These are phyloP conservation scores for human (Homo sapiens) DNA, from an alignment of 2,113 vertebrate genomes.

Conservation along the genomic window DNA sequence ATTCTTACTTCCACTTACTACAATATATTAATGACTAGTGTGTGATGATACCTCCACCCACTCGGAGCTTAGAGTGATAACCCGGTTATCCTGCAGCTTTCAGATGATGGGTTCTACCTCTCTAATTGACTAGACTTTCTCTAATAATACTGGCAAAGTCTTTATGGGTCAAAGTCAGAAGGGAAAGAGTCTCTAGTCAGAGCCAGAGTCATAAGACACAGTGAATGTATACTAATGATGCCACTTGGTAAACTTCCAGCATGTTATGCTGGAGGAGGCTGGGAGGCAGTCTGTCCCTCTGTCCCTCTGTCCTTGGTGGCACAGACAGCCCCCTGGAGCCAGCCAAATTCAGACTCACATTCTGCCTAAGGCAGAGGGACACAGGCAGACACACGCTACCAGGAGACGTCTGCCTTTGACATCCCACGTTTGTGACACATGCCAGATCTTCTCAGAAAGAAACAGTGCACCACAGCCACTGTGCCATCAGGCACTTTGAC, in stretches of 20 bases:
- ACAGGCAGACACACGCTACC: neutral
- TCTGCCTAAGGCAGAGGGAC: neutral
- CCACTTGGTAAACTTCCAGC: neutral
- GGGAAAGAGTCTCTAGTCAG: neutral
- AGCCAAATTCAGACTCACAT: fast-evolving
- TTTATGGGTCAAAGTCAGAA: neutral
- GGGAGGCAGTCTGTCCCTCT: no score
- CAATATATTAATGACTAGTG: fast-evolving
- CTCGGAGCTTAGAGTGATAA: neutral
- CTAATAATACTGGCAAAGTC: neutral
- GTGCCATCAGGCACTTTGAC: neutral
- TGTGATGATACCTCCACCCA: fast-evolving
- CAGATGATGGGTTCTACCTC: neutral
- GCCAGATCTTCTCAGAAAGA: neutral
- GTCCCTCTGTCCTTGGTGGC: no score
- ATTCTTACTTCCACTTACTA: fast-evolving
- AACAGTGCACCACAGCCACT: neutral
- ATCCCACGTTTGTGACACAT: fast-evolving
- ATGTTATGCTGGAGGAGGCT: neutral
- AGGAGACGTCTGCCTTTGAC: neutral
- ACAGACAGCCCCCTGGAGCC: neutral
- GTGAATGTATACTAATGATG: neutral
- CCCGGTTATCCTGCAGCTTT: neutral
- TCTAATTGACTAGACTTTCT: neutral
- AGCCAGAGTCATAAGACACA: neutral